Percentiles rank a stretch among this genome's conserved stretches.
Evolutionary conservation across 2,888 invertebrate species (phyloP).

Genomic region (Aquatica leii): DNA sequence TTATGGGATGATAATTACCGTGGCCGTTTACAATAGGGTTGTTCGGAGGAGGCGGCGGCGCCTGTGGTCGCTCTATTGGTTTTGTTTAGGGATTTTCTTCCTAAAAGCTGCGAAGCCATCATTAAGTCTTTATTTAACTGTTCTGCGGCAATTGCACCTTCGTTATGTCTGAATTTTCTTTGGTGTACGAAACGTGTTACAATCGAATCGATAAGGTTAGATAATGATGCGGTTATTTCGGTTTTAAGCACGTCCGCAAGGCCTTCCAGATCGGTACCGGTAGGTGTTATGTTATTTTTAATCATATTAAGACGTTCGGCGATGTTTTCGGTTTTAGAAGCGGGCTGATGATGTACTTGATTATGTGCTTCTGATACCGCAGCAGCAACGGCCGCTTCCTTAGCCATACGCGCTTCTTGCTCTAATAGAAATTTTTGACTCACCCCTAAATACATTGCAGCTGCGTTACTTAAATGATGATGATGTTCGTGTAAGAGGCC

Average conservation of each 20-base stretch:
- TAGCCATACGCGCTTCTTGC: conserved; percentile 78
- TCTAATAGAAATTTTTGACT: conserved; percentile 82
- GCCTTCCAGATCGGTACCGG: conserved; percentile 84
- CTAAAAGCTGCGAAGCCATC: conserved; percentile 82
- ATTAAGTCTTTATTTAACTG: conserved; percentile 85
- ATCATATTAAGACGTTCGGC: conserved; percentile 81
- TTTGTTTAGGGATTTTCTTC: conserved; percentile 90
- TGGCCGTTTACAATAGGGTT: conserved; percentile 62
- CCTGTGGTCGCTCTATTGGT: conserved; percentile 68
- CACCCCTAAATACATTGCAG: conserved; percentile 78
- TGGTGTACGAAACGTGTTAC: conserved; percentile 86
- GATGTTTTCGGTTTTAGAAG: conserved; percentile 70
- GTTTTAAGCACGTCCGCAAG: conserved; percentile 91
- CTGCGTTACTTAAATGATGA: conserved; percentile 63
- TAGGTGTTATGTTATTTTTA: conserved; percentile 73
- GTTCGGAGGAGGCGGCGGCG: conserved; percentile 61
- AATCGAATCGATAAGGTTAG: conserved; percentile 87
- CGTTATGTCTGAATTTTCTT: conserved; percentile 79
- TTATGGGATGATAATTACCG: conserved; percentile 64
- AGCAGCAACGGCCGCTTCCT: conserved; percentile 68
- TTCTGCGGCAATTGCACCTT: conserved; percentile 83
- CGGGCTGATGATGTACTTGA: conserved; percentile 52
- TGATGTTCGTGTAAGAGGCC: conserved; percentile 59
- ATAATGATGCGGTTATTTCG: conserved; percentile 86
- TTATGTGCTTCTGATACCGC: conserved; percentile 54